A percentile compares a stretch with the other conserved stretches of the same genome.
Conservation (phyloP, 2,113 vertebrate species). For the Peromyscus maniculatus region DNA sequence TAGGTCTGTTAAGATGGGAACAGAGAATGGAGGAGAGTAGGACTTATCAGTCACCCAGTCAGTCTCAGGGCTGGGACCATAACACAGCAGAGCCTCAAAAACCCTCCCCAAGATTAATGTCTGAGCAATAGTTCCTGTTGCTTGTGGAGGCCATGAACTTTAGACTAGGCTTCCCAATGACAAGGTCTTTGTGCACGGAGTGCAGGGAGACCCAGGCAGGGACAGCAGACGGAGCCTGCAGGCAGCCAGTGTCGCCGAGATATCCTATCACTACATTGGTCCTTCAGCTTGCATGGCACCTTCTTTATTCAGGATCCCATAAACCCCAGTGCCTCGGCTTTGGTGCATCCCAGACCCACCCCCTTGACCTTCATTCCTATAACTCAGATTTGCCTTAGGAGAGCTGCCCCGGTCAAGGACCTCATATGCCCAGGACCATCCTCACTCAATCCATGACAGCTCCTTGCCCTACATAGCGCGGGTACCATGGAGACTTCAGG, state of each 20-base stretch:
- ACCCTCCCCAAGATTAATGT: rapidly evolving
- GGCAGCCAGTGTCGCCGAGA: not conserved
- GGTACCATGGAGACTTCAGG: not conserved
- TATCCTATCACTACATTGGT: rapidly evolving
- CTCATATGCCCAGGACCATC: no score
- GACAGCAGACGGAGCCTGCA: not conserved
- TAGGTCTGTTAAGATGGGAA: not conserved
- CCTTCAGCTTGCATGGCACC: rapidly evolving
- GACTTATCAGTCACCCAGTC: not conserved
- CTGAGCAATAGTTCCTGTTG: rapidly evolving
- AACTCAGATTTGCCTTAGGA: rapidly evolving
- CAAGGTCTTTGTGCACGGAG: not conserved
- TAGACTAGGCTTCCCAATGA: not conserved
- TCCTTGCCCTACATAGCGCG: rapidly evolving
- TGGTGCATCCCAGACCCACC: rapidly evolving
- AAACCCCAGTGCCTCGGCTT: not conserved
- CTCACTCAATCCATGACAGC: rapidly evolving
- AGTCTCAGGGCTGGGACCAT: rapidly evolving
- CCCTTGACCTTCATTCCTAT: not conserved
- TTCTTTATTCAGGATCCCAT: not conserved
- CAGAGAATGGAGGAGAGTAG: rapidly evolving
- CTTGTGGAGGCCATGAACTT: not conserved
- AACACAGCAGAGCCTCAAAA: not conserved
- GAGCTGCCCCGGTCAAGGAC: not conserved
- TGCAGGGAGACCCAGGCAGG: not conserved